Evolutionary conservation across 1,140 invertebrate genomes (phyloP), one percentile per base, ranked within the genome.

Genomic region (Zaprionus africanus): DNA sequence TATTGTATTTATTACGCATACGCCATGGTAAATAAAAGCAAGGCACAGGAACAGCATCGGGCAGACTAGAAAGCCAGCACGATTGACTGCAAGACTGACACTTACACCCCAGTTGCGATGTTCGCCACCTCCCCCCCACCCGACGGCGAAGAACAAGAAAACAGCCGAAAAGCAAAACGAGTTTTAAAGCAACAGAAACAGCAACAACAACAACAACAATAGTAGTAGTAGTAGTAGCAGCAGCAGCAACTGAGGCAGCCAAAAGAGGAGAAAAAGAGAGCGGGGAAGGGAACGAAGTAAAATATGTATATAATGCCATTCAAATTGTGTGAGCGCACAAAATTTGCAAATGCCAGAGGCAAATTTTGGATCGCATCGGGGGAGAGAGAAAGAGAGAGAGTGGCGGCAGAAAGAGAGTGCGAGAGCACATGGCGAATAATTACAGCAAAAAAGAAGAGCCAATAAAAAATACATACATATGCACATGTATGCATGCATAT

Each of bases 161-260:
- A 46, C 22, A 74, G 65, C 65, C 57, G 49, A 69, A 68, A 74
- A 61, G 36, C 62, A 72, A 72, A 76, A 76, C 74, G 59, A 72
- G 69, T 76, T 76, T 76, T 43, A 71, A 76, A 70, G 66, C 73
- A 41, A 53, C 58, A 41, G n/a, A 34, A 54, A 34, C 51, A 43
- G 15, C 38, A 60, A 5, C 56, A 28, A 28, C 56, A 58, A 26
- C 56, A 49, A 36, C 28, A 67, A 22, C 54, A 34, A 49, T 19
- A 49, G 5, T 41, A 59, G 38, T 22, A 17, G 26, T n/a, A 62
- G 17, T 11, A 17, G 7, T 43, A 43, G 43, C 41, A 24, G 34
- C 9, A 34, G 61, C 28, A 67, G 65, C 71, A 65, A 56, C 73
- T 65, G 46, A 58, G 53, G 58, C 71, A 9, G 57, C 57, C 51